Percentiles rank a stretch among this genome's conserved stretches.
These are phyloP conservation scores for Gallinago jamesoni DNA, from an alignment of 2,113 vertebrate genomes.

Conservation along the genomic window DNA sequence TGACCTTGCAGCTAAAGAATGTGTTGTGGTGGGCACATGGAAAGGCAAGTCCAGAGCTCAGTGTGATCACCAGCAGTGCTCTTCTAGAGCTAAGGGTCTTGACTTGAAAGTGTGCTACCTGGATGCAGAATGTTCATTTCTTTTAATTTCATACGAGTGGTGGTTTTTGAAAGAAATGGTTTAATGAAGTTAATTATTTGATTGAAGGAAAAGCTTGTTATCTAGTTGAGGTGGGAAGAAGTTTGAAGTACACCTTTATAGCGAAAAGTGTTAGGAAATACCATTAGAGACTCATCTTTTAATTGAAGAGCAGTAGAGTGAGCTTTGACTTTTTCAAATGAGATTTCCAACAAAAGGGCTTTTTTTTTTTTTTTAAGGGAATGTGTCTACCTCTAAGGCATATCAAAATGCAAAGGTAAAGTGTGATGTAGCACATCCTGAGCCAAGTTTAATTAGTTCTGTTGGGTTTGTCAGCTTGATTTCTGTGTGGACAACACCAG, in stretches of 20 bases:
- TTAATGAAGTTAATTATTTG: not conserved
- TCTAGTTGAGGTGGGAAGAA: not conserved
- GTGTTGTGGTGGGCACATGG: not conserved
- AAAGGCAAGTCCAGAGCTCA: not conserved
- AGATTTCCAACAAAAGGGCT: not conserved
- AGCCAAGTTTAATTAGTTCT: not conserved
- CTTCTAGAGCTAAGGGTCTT: not conserved
- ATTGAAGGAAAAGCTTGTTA: constrained; percentile 3
- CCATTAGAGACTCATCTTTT: not conserved
- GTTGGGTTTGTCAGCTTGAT: not conserved
- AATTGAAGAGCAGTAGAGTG: not conserved
- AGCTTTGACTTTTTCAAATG: not conserved
- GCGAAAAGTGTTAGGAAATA: not conserved
- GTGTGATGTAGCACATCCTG: not conserved
- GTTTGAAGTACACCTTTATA: not conserved
- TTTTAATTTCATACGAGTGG: not conserved
- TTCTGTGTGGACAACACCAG: not conserved
- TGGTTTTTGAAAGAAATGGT: not conserved
- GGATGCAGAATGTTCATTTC: not conserved
- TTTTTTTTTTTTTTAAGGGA: not conserved
- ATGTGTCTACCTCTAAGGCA: not conserved
- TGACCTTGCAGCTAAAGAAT: constrained; percentile 31
- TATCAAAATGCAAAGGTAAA: not conserved
- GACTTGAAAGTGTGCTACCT: not conserved
- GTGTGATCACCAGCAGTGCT: not conserved